phyloP scores from a whole-genome alignment of 2,797 vertebrate genomes.

The Melanotaenia maccullochi region DNA sequence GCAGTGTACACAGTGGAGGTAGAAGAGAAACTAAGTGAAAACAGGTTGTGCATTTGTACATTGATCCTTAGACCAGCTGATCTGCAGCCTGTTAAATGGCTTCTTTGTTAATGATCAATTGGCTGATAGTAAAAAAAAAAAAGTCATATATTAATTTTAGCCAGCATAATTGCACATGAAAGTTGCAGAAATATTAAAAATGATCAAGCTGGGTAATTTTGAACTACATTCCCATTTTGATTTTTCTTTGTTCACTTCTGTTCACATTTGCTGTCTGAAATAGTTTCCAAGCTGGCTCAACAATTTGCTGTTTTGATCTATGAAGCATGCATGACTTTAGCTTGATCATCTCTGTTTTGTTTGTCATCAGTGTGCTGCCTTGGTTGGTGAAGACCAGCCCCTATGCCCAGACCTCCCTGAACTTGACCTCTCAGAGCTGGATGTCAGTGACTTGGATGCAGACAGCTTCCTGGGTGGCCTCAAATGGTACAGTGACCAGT shows the following conservation, averaged over 20 bases:
- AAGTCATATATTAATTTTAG: conserved; percentile 15
- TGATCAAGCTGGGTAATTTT: not conserved
- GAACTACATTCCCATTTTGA: not conserved
- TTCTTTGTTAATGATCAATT: conserved; percentile 29
- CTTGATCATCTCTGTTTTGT: conserved; percentile 53
- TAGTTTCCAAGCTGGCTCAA: conserved; percentile 29
- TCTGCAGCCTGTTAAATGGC: conserved; percentile 10
- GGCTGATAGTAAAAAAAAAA: not conserved
- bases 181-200: not conserved
- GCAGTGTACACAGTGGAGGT: conserved; percentile 31
- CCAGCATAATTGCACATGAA: not conserved
- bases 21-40: conserved; percentile 25
- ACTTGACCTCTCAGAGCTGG: conserved; percentile 98
- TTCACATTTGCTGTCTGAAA: conserved; percentile 13
- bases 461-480: conserved; percentile 98
- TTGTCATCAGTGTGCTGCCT: conserved; percentile 91
- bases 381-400: conserved; percentile 99
- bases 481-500: conserved; percentile 99
- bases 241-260: not conserved
- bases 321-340: conserved; percentile 7
- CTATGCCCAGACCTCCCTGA: conserved; percentile 98
- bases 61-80: conserved; percentile 15
- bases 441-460: conserved; percentile 98
- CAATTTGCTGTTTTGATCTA: conserved; percentile 18
- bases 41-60: conserved; percentile 32